phyloP scores from a whole-genome alignment of 2,797 vertebrate genomes.

The Xiphorhynchus erythropygius region DNA sequence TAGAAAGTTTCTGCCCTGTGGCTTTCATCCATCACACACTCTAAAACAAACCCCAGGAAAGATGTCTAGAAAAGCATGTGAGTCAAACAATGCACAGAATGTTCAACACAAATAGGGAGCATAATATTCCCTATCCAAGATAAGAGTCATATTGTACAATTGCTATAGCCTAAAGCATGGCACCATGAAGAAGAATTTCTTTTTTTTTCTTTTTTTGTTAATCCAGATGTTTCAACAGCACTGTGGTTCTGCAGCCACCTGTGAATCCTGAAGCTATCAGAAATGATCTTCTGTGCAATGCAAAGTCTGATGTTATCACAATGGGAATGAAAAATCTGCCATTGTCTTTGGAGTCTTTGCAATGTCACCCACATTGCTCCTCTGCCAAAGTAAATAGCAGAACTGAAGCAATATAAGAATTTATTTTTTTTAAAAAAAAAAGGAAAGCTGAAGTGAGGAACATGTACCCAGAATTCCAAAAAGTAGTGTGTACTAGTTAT shows the following conservation, averaged over 20 bases:
- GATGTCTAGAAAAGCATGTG: neutral
- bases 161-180: neutral
- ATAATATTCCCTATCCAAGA: neutral
- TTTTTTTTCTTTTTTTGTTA: neutral
- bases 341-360: neutral
- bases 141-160: neutral
- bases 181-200: neutral
- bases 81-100: neutral
- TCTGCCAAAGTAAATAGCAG: neutral
- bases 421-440: neutral
- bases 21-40: neutral
- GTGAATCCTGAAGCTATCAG: neutral
- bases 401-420: neutral
- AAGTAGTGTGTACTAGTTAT: neutral
- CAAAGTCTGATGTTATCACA: neutral
- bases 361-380: neutral
- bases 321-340: neutral
- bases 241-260: neutral
- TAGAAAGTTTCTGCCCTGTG: neutral
- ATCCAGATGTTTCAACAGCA: neutral
- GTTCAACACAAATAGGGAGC: neutral
- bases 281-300: neutral
- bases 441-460: neutral
- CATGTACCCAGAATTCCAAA: neutral
- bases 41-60: neutral